Evolutionary conservation across 1,140 invertebrate genomes (phyloP), one percentile per base, ranked within the genome.

Genomic region (Xylocopa sonorina): DNA sequence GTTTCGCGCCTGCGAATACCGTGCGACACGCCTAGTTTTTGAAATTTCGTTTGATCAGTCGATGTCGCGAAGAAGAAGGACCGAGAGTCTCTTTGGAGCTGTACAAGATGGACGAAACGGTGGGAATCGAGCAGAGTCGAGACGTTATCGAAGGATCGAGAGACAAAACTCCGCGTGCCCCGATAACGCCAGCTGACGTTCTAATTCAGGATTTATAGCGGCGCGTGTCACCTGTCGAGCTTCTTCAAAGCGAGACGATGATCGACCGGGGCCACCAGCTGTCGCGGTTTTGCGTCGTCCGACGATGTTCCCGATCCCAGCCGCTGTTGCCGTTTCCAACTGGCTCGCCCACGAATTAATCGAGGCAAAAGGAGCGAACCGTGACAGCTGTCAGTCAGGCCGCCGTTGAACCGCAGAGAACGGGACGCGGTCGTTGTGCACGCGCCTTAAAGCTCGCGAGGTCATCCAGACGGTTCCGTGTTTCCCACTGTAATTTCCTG

Each of bases 301-400:
- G 3, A 3, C 38, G 38, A n/a, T 38, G 38, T 38, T 53, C 51
- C 18, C 50, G 21, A 53, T 27, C 51, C n/a, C 50, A 7, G 24
- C 10, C 51, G 9, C 43, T 46, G 43, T 14, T 14, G 43, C 10
- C 16, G 10, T 46, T 46, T 53, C 51, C 58, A 38, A 60, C 58
- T 60, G 58, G 58, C 38, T 60, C 58, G n/a, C 58, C 34, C 10
- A 60, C 58, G 32, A 41, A 60, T 60, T 60, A 32, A 27, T 16
- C 29, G 18, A 24, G 43, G 41, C 55, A n/a, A 29, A 60, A 48
- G 46, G 32, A 50, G 46, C 48, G 16, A 27, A 34, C 41, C 46
- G 67, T 80, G 84, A 86, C 84, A 86, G 84, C 83, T 86, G 75
- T 77, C 75, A 77, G 32, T 77, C 66, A 69, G n/a, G n/a, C 43